A percentile compares a stretch with the other conserved stretches of the same genome.
These are phyloP conservation scores for Heliconius melpomene DNA, from an alignment of 1,140 invertebrate species.

Conservation along the genomic window DNA sequence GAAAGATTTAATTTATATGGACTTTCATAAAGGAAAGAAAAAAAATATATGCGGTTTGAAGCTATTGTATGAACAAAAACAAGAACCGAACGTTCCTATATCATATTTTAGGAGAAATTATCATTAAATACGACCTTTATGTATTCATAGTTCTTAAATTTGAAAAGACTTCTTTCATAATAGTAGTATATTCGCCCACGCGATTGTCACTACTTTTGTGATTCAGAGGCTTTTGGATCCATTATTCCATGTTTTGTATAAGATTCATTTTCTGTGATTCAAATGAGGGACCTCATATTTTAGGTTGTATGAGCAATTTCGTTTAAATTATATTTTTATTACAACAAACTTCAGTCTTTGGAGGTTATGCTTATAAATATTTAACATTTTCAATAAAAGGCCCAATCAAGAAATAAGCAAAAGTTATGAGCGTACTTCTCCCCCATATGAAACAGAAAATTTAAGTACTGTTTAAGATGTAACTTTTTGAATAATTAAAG, in stretches of 20 bases:
- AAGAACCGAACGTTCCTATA: too few species aligned
- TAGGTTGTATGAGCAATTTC: not conserved
- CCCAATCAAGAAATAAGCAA: not conserved
- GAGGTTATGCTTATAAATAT: conserved; percentile 2
- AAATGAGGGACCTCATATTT: conserved; percentile 7
- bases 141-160: conserved; percentile 46
- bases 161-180: conserved; percentile 60
- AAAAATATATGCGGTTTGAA: too few species aligned
- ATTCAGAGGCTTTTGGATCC: conserved; percentile 26
- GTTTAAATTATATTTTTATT: not conserved
- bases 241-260: conserved; percentile 18
- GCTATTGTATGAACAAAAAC: too few species aligned
- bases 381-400: not conserved
- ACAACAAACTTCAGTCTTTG: not conserved
- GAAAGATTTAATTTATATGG: too few species aligned
- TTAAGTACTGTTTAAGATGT: not conserved
- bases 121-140: conserved; percentile 61
- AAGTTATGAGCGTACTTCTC: not conserved
- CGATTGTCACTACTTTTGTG: conserved; percentile 49
- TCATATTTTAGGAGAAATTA: conserved; percentile 27
- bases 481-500: conserved; percentile 15
- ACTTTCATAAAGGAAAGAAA: not conserved
- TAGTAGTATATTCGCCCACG: conserved; percentile 50
- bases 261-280: conserved; percentile 23
- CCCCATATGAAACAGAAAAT: not conserved